Conservation (phyloP, 2,888 invertebrate species). For the Limnephilus marmoratus region DNA sequence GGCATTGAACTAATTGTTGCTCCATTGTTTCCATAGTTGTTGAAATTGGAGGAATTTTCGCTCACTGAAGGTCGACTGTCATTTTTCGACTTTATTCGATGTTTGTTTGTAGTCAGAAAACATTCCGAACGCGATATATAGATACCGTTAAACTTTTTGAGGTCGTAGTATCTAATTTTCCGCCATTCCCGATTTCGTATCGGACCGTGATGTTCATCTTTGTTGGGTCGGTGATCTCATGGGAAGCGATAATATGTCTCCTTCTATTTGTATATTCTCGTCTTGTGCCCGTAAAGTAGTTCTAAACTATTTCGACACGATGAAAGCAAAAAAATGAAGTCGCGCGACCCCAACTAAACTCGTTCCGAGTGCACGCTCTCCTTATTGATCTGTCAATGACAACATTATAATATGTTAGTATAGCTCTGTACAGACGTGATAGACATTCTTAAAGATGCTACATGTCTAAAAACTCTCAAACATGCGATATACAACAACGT, state of each 20-base stretch:
- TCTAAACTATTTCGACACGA: conserved; percentile 42
- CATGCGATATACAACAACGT: conserved; percentile 3
- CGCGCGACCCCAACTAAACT: conserved; percentile 49
- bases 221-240: conserved; percentile 43
- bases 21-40: conserved; percentile 70
- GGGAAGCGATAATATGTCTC: conserved; percentile 32
- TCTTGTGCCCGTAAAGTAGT: conserved; percentile 41
- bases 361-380: conserved; percentile 55
- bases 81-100: not conserved
- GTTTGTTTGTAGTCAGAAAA: conserved; percentile 57
- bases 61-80: conserved; percentile 43
- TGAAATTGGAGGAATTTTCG: conserved; percentile 38
- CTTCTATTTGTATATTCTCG: conserved; percentile 49
- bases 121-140: conserved; percentile 29
- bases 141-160: conserved; percentile 49
- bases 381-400: conserved; percentile 65
- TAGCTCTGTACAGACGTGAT: conserved; percentile 52
- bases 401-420: conserved; percentile 62
- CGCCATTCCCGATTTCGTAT: conserved; percentile 44
- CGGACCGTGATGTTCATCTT: conserved; percentile 46
- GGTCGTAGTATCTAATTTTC: conserved; percentile 46
- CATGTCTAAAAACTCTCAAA: conserved; percentile 23
- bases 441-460: conserved; percentile 23
- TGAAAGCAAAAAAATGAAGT: conserved; percentile 51
- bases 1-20: conserved; percentile 81